Evolutionary conservation across 1,140 invertebrate species (phyloP).

Genomic region (Lepidurus couesii): DNA sequence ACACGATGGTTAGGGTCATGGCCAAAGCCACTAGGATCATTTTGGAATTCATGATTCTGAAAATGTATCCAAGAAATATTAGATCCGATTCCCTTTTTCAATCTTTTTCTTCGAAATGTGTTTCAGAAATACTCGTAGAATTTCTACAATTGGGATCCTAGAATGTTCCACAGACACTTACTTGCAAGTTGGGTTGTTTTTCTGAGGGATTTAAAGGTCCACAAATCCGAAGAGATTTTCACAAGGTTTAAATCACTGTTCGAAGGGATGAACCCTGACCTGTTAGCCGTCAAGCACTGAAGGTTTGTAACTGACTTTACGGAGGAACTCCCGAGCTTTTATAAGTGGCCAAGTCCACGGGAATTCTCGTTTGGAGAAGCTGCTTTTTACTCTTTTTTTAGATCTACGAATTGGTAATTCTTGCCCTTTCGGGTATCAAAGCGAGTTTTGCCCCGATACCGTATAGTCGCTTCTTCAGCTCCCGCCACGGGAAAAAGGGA

Average conservation of each 20-base stretch:
- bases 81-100: too few relatives aligned
- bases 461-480: neutral
- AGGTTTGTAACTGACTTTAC: neutral
- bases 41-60: constrained; percentile 7
- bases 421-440: neutral
- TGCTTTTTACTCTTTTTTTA: neutral
- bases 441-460: neutral
- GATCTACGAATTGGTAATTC: neutral
- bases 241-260: neutral
- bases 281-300: neutral
- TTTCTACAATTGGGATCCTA: neutral
- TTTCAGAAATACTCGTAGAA: neutral
- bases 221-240: neutral
- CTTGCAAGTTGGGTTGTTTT: neutral
- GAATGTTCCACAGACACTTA: neutral
- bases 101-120: too few relatives aligned
- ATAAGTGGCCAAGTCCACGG: neutral
- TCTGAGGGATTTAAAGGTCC: neutral
- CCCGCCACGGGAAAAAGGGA: neutral
- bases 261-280: neutral
- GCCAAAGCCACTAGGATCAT: constrained; percentile 7
- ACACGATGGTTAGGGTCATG: neutral
- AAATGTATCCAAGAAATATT: neutral
- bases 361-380: neutral
- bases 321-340: constrained; percentile 12